phyloP scores from a whole-genome alignment of 2,113 vertebrate genomes.

The Salvelinus fontinalis region DNA sequence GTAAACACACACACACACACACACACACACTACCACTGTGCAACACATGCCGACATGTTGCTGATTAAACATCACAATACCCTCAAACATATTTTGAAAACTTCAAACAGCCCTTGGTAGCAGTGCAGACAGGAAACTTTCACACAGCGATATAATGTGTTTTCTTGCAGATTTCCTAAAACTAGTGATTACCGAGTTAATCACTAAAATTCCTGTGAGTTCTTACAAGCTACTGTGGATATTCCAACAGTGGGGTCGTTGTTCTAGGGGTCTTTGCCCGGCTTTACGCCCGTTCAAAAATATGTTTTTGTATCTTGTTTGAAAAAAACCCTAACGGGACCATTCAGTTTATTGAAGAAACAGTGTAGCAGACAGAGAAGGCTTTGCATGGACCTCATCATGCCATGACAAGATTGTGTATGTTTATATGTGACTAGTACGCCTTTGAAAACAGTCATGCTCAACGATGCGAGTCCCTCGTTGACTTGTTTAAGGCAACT shows the following conservation, averaged over 20 bases:
- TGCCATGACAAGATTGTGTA: not conserved
- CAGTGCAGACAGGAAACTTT: constrained; percentile 46
- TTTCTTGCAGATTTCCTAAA: constrained; percentile 67
- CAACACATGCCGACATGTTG: constrained; percentile 10
- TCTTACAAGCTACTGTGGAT: constrained; percentile 49
- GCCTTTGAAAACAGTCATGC: not conserved
- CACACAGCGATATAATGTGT: constrained; percentile 59
- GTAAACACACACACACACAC: not conserved
- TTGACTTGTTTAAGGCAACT: constrained; percentile 1
- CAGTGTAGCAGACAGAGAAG: constrained; percentile 23
- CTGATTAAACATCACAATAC: constrained; percentile 29
- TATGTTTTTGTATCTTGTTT: constrained; percentile 53
- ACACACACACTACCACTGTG: not conserved
- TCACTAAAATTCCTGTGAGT: constrained; percentile 71
- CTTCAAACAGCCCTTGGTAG: constrained; percentile 6
- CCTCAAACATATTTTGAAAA: not conserved
- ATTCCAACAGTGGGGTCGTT: constrained; percentile 65
- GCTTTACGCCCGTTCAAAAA: constrained; percentile 48
- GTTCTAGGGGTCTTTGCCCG: constrained; percentile 44
- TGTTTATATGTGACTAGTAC: not conserved
- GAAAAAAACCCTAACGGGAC: constrained; percentile 25
- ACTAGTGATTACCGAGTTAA: constrained; percentile 73
- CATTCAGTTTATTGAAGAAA: constrained; percentile 43
- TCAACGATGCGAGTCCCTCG: not conserved
- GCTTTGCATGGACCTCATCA: not conserved